Conservation (phyloP, 2,113 vertebrate genomes). For the Galeopterus variegatus region DNA sequence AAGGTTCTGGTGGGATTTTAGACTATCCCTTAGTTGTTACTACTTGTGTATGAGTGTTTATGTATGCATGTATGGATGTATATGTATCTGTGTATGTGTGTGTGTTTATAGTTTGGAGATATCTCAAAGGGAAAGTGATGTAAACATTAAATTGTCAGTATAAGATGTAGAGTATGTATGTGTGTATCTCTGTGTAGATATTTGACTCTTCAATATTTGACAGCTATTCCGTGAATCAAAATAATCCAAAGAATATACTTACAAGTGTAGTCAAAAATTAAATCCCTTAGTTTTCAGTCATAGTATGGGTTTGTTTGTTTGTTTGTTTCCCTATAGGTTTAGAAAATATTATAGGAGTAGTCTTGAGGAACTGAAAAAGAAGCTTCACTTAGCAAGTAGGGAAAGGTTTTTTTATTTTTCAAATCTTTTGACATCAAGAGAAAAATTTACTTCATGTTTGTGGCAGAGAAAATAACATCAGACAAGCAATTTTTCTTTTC, state of each 20-base stretch:
- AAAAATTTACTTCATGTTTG: slow-evolving; percentile 62
- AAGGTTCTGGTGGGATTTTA: not conserved
- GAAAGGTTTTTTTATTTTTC: slow-evolving; percentile 36
- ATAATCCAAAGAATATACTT: slow-evolving; percentile 58
- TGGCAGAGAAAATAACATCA: not conserved
- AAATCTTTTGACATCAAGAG: slow-evolving; percentile 34
- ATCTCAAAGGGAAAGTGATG: not conserved
- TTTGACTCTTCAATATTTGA: slow-evolving; percentile 71
- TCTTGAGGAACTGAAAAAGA: not conserved
- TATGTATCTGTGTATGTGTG: not conserved
- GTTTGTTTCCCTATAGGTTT: not conserved
- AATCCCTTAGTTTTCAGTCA: slow-evolving; percentile 37
- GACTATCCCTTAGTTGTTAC: not conserved
- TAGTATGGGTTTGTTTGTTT: not conserved
- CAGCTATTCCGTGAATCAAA: slow-evolving; percentile 73
- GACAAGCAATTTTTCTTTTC: not conserved
- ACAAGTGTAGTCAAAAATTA: not conserved
- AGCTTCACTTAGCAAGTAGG: slow-evolving; percentile 8
- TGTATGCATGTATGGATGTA: not conserved
- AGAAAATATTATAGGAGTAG: not conserved
- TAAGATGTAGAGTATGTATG: not conserved
- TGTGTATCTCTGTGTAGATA: slow-evolving; percentile 19
- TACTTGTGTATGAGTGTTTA: not conserved
- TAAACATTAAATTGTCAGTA: slow-evolving; percentile 43
- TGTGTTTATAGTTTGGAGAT: not conserved